Evolutionary conservation across 2,113 vertebrate genomes (phyloP).

Genomic region (Tychaedon coryphoeus): DNA sequence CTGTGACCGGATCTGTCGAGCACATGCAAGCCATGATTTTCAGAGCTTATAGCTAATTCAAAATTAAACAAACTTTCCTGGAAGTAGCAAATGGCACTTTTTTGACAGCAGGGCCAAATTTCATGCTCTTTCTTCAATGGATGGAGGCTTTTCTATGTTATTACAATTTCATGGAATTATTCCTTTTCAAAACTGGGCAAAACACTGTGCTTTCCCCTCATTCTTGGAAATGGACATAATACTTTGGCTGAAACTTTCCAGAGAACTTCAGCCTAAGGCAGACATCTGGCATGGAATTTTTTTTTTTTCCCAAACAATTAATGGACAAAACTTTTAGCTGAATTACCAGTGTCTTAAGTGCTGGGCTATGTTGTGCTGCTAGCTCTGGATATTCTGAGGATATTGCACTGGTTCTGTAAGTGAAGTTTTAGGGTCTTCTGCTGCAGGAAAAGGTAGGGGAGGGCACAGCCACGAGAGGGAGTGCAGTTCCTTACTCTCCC

Average conservation of each 20-base stretch:
- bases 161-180: conserved; percentile 14
- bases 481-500: not conserved
- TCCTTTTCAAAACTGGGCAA: conserved; percentile 18
- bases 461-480: not conserved
- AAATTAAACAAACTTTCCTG: conserved; percentile 37
- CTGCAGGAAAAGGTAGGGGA: not conserved
- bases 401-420: not conserved
- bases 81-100: conserved; percentile 11
- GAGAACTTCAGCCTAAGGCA: conserved; percentile 39
- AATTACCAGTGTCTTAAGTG: not conserved
- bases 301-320: not conserved
- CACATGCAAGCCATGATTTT: not conserved
- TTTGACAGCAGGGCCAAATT: not conserved
- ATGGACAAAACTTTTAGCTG: not conserved
- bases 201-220: not conserved
- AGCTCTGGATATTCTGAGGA: not conserved
- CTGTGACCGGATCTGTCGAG: not conserved
- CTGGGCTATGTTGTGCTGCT: not conserved
- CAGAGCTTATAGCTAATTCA: not conserved
- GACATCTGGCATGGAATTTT: conserved; percentile 12
- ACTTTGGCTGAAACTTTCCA: conserved; percentile 1
- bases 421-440: not conserved
- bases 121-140: not conserved
- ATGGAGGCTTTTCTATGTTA: not conserved
- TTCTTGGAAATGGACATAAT: conserved; percentile 47